These are phyloP conservation scores for Prenolepis imparis DNA, from an alignment of 2,888 invertebrate species.

Conservation along the genomic window DNA sequence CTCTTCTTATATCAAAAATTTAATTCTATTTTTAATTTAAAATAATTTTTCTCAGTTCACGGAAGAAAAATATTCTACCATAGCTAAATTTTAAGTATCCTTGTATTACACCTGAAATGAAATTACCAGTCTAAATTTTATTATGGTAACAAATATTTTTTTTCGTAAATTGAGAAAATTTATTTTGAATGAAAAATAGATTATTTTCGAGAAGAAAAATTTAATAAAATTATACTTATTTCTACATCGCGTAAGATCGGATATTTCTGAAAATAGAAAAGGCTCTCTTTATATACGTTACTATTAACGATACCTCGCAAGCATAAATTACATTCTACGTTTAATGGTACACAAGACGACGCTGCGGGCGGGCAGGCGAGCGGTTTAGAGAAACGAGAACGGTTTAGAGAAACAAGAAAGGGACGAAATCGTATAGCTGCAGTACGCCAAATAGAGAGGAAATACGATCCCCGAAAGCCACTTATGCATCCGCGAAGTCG, in stretches of 20 bases:
- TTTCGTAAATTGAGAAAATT: too few species aligned
- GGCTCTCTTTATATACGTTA: not conserved
- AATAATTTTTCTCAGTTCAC: too few species aligned
- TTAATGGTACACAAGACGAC: constrained; percentile 24
- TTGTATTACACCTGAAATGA: too few species aligned
- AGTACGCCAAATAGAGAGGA: constrained; percentile 49
- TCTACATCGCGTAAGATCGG: not conserved
- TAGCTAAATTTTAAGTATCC: too few species aligned
- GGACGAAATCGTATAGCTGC: constrained; percentile 39
- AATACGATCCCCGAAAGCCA: constrained; percentile 46
- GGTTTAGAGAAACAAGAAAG: constrained; percentile 41
- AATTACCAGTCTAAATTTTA: too few species aligned
- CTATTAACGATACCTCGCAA: not conserved
- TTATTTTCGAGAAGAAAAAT: too few species aligned
- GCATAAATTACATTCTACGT: constrained; percentile 11
- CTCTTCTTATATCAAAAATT: too few species aligned
- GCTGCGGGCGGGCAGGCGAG: constrained; percentile 29
- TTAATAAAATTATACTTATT: not conserved
- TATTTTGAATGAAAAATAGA: too few species aligned
- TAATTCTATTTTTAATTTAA: too few species aligned
- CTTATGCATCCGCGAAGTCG: constrained; percentile 59
- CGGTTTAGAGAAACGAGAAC: constrained; percentile 27
- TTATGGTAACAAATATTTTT: too few species aligned
- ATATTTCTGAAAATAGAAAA: not conserved
- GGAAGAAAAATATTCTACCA: too few species aligned